phyloP scores from a whole-genome alignment of 2,797 vertebrate genomes.

The Alosa sapidissima region DNA sequence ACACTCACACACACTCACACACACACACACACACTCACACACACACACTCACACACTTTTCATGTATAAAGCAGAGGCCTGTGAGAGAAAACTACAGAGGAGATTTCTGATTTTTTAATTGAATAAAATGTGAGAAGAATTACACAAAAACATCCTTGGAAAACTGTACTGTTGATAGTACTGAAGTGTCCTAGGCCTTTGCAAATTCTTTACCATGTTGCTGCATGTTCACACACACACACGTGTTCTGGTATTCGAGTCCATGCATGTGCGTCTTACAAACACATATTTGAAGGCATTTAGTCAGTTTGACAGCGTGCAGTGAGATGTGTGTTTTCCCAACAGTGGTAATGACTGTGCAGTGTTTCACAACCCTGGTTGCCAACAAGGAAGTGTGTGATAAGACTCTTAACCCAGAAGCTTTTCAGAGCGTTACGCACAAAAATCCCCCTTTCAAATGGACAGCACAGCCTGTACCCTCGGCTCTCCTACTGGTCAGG shows the following conservation, averaged over 20 bases:
- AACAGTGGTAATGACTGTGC: neutral
- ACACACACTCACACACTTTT: neutral
- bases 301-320: neutral
- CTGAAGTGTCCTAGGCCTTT: too few relatives aligned
- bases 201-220: too few relatives aligned
- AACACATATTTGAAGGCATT: neutral
- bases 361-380: neutral
- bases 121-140: too few relatives aligned
- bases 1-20: constrained; percentile 10
- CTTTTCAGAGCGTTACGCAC: neutral
- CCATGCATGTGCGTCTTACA: neutral
- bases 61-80: too few relatives aligned
- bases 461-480: neutral
- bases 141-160: too few relatives aligned
- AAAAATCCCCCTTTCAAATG: neutral
- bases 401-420: neutral
- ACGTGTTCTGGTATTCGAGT: neutral
- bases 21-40: neutral
- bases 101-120: too few relatives aligned
- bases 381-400: neutral
- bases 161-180: neutral
- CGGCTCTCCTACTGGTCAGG: neutral
- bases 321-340: neutral
- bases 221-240: neutral
- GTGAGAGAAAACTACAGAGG: too few relatives aligned